Conservation (phyloP, 2,797 vertebrate genomes). For the Varecia variegata region DNA sequence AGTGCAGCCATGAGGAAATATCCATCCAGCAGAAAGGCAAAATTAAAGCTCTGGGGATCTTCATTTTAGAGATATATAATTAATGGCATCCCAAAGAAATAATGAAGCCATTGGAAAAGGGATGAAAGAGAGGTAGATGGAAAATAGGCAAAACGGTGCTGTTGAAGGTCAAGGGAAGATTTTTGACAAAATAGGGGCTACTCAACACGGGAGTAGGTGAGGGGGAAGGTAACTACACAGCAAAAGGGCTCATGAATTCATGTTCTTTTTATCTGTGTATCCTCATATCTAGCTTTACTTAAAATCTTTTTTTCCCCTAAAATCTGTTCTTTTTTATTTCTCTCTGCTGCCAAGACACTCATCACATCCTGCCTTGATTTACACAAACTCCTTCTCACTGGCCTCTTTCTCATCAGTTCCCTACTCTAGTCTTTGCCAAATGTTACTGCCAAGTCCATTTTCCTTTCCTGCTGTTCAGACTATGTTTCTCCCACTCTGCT, state of each 20-base stretch:
- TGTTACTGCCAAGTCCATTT: conserved; percentile 59
- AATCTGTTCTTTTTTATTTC: conserved; percentile 63
- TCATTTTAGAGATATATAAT: neutral
- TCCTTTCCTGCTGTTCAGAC: conserved; percentile 67
- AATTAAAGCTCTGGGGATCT: neutral
- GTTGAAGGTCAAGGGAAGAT: neutral
- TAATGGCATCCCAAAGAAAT: neutral
- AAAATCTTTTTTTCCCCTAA: conserved; percentile 47
- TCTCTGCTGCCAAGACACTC: conserved; percentile 61
- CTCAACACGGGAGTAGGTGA: neutral
- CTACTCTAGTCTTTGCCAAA: conserved; percentile 45
- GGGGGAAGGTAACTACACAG: neutral
- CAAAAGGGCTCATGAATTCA: conserved; percentile 7
- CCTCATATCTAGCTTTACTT: conserved; percentile 42
- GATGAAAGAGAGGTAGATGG: neutral
- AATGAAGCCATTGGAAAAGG: neutral
- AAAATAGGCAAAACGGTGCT: neutral
- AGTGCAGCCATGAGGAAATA: neutral
- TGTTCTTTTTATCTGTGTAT: conserved; percentile 20
- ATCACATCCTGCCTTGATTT: conserved; percentile 66
- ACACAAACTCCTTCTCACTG: conserved; percentile 66
- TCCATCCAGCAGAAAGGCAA: neutral
- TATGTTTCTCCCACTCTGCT: conserved; percentile 59
- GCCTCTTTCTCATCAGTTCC: conserved; percentile 48
- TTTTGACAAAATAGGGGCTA: neutral